These are phyloP conservation scores for Phasianus colchicus DNA, from an alignment of 2,113 vertebrate genomes.

Conservation along the genomic window DNA sequence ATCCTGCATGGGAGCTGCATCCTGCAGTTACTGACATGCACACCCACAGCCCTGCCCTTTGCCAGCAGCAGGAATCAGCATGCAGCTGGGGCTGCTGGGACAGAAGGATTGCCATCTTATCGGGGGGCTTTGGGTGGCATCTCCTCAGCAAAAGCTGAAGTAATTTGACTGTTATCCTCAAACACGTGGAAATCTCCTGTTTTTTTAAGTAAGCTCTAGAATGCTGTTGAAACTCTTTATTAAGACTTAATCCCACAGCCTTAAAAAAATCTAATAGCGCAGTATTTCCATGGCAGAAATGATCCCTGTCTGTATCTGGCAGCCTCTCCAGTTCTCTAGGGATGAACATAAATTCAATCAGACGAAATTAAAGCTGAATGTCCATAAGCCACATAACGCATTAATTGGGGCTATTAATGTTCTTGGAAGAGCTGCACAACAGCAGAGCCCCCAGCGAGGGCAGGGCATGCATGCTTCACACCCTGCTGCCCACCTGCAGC, in stretches of 20 bases:
- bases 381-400: neutral
- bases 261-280: neutral
- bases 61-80: no score
- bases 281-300: neutral
- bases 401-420: neutral
- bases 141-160: neutral
- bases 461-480: no score
- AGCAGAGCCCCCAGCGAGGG: neutral
- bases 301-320: neutral
- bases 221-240: slow-evolving; percentile 7
- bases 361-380: slow-evolving; percentile 7
- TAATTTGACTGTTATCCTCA: neutral
- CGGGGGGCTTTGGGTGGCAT: no score
- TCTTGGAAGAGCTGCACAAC: neutral
- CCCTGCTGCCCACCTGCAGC: no score
- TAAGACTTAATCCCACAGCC: slow-evolving; percentile 5
- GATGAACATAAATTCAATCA: slow-evolving; percentile 1
- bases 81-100: no score
- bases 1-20: neutral
- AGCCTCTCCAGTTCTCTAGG: neutral
- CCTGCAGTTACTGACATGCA: no score
- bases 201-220: no score
- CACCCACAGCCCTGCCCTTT: no score
- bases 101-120: no score
- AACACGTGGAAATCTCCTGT: no score